A percentile compares a stretch with the other conserved stretches of the same genome.
phyloP scores from a whole-genome alignment of 2,888 invertebrate species.

The Melipona beecheii region DNA sequence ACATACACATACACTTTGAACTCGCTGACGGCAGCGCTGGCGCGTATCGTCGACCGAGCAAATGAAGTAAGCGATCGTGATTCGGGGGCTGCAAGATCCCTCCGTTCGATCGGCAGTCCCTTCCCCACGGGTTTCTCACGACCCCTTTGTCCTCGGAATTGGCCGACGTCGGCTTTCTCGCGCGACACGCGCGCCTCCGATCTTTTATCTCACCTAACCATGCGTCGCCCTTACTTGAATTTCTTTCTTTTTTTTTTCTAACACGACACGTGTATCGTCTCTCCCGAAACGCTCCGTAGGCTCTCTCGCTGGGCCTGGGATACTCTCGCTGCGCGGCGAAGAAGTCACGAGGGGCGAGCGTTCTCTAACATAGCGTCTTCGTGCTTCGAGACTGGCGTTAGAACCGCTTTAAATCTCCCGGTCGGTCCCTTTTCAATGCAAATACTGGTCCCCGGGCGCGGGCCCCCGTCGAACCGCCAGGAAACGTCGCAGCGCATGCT shows the following conservation, averaged over 20 bases:
- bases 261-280: constrained; percentile 68
- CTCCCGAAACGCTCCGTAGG: not conserved
- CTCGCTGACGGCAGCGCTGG: too few relatives aligned
- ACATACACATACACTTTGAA: too few relatives aligned
- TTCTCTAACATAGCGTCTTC: too few relatives aligned
- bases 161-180: constrained; percentile 69
- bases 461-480: too few relatives aligned
- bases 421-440: too few relatives aligned
- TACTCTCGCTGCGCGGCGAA: too few relatives aligned
- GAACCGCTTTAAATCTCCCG: too few relatives aligned
- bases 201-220: constrained; percentile 78
- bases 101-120: not conserved
- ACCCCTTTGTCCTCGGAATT: constrained; percentile 69
- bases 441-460: too few relatives aligned
- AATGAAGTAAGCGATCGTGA: not conserved
- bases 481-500: too few relatives aligned
- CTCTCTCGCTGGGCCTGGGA: too few relatives aligned
- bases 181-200: constrained; percentile 71
- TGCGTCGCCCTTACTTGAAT: constrained; percentile 69
- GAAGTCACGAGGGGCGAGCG: too few relatives aligned
- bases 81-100: constrained; percentile 20
- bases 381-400: too few relatives aligned
- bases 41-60: not conserved
- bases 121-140: constrained; percentile 2
- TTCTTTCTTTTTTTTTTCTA: constrained; percentile 31